Conservation (phyloP, 2,888 invertebrate genomes). For the Trachelus troglodyta region DNA sequence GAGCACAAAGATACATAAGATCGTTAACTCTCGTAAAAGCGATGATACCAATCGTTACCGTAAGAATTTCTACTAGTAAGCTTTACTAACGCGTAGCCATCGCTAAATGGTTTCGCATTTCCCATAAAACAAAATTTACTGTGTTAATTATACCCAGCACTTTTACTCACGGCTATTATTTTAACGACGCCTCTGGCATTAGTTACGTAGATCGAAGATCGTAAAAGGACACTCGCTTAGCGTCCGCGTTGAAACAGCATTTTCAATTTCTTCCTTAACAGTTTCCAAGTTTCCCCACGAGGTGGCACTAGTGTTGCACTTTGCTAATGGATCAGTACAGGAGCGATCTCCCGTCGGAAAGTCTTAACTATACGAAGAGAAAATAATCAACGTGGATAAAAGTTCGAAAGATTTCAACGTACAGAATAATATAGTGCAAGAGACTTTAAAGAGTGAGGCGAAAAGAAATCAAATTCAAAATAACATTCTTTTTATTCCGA, state of each 20-base stretch:
- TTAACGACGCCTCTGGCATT: not conserved
- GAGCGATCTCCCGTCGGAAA: not conserved
- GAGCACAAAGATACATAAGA: not conserved
- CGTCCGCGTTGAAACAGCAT: not conserved
- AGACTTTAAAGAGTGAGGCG: constrained; percentile 14
- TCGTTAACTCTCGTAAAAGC: not conserved
- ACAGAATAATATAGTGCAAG: not conserved
- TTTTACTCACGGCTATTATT: not conserved
- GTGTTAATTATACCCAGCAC: constrained; percentile 9
- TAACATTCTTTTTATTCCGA: constrained; percentile 33
- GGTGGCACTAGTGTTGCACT: not conserved
- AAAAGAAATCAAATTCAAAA: constrained; percentile 22
- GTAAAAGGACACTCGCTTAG: not conserved
- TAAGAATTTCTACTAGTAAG: not conserved
- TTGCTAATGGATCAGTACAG: not conserved
- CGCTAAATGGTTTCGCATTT: constrained; percentile 13
- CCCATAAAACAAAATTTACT: constrained; percentile 23
- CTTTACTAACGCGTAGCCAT: not conserved
- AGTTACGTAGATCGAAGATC: not conserved
- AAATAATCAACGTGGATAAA: not conserved
- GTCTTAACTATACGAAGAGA: not conserved
- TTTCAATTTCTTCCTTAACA: not conserved
- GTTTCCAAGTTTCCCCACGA: not conserved
- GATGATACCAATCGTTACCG: not conserved
- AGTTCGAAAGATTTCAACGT: not conserved